Conservation (phyloP, 1,140 invertebrate genomes). For the Helicoverpa armigera region DNA sequence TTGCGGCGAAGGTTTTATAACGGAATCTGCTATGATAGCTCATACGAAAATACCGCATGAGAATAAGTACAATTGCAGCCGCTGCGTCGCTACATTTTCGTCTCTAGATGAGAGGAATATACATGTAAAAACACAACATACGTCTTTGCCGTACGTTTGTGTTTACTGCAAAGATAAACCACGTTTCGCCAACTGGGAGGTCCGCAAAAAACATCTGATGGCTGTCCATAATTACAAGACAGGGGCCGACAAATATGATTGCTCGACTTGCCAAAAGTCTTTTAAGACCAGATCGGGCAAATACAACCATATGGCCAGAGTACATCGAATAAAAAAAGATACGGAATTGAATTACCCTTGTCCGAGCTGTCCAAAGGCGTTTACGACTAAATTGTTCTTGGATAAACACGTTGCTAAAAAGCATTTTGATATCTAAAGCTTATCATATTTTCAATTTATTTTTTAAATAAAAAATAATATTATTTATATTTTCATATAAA, state of each 20-base stretch:
- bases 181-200: conserved; percentile 79
- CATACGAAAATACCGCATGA: conserved; percentile 82
- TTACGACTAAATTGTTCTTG: conserved; percentile 78
- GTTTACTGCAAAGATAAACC: conserved; percentile 79
- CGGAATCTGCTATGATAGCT: conserved; percentile 78
- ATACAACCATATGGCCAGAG: conserved; percentile 80
- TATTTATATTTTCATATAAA: conserved; percentile 2
- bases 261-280: conserved; percentile 75
- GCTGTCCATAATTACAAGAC: conserved; percentile 79
- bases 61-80: conserved; percentile 78
- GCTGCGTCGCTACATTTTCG: conserved; percentile 78
- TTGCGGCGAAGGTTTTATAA: conserved; percentile 81
- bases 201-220: conserved; percentile 76
- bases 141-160: conserved; percentile 76
- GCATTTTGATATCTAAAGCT: conserved; percentile 70
- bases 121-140: conserved; percentile 82
- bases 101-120: conserved; percentile 75
- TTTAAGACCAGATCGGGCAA: conserved; percentile 82
- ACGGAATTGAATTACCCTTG: conserved; percentile 76
- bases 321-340: conserved; percentile 76
- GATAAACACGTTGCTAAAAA: conserved; percentile 82
- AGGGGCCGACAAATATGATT: conserved; percentile 78
- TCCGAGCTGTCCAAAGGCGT: conserved; percentile 75
- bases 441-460: neutral
- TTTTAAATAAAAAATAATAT: neutral